Evolutionary conservation across 2,113 vertebrate species (phyloP).

Genomic region (Nematolebias whitei): DNA sequence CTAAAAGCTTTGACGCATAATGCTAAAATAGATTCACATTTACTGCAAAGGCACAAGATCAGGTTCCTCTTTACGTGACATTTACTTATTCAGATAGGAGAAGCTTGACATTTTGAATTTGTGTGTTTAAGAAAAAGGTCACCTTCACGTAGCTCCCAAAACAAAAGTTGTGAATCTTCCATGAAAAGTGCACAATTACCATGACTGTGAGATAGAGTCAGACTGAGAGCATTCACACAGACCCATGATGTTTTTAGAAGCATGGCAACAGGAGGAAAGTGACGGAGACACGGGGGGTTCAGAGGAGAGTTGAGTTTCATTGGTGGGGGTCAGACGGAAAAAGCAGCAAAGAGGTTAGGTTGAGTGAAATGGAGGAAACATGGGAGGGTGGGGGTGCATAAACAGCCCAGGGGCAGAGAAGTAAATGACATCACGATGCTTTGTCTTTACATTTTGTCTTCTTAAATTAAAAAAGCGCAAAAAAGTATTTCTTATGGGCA

Average conservation of each 20-base stretch:
- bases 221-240: neutral
- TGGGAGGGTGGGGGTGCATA: constrained; percentile 20
- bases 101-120: constrained; percentile 32
- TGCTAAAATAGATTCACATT: neutral
- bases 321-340: constrained; percentile 27
- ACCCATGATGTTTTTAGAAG: neutral
- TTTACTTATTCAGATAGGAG: constrained; percentile 34
- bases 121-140: constrained; percentile 27
- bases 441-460: no score
- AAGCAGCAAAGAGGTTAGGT: constrained; percentile 31
- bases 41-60: constrained; percentile 1
- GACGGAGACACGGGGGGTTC: constrained; percentile 14
- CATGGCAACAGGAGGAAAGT: constrained; percentile 9
- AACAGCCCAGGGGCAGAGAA: constrained; percentile 42
- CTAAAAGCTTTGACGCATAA: no score
- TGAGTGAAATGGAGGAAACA: constrained; percentile 52
- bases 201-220: neutral
- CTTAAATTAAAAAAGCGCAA: constrained; percentile 33
- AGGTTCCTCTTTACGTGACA: constrained; percentile 11
- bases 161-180: neutral
- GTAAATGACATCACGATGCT: constrained; percentile 53
- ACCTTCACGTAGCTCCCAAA: neutral
- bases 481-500: constrained; percentile 23
- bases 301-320: constrained; percentile 33
- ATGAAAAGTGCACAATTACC: neutral